These are phyloP conservation scores for Tetramorium parvispinum DNA, from an alignment of 1,140 invertebrate genomes.

Conservation along the genomic window DNA sequence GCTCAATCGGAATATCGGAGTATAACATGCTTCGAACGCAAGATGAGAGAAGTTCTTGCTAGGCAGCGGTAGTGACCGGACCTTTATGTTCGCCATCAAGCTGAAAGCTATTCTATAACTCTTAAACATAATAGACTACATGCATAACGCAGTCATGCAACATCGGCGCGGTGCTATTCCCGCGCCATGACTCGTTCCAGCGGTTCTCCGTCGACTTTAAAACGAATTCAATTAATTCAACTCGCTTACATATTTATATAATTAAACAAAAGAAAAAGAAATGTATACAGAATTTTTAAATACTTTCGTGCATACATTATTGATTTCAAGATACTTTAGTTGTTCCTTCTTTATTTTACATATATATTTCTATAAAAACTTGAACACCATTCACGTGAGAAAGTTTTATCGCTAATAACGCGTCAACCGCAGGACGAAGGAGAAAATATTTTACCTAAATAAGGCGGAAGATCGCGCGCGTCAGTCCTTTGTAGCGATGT, in stretches of 20 bases:
- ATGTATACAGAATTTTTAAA: not conserved
- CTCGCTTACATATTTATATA: not conserved
- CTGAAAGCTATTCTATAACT: slow-evolving; percentile 79
- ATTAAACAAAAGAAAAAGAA: not conserved
- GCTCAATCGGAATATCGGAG: slow-evolving; percentile 44
- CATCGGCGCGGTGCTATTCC: slow-evolving; percentile 74
- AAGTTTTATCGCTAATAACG: slow-evolving; percentile 40
- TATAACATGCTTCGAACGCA: slow-evolving; percentile 9
- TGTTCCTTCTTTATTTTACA: not conserved
- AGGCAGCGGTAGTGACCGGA: slow-evolving; percentile 59
- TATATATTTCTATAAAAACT: not conserved
- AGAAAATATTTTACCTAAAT: slow-evolving; percentile 51
- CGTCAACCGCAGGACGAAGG: slow-evolving; percentile 20
- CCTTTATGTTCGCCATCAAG: slow-evolving; percentile 68
- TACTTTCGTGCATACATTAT: not conserved
- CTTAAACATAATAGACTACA: slow-evolving; percentile 78
- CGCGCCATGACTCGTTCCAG: slow-evolving; percentile 72
- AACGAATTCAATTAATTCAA: not conserved
- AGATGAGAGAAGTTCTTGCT: slow-evolving; percentile 41
- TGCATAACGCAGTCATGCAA: slow-evolving; percentile 78
- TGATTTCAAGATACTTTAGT: not conserved
- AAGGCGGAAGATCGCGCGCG: slow-evolving; percentile 44
- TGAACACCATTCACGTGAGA: not conserved
- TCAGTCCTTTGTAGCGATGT: slow-evolving; percentile 52
- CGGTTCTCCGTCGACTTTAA: slow-evolving; percentile 59